Base-by-base conservation (phyloP, 2,113 vertebrate genomes). In the Xyliphius kryptos region DNA sequence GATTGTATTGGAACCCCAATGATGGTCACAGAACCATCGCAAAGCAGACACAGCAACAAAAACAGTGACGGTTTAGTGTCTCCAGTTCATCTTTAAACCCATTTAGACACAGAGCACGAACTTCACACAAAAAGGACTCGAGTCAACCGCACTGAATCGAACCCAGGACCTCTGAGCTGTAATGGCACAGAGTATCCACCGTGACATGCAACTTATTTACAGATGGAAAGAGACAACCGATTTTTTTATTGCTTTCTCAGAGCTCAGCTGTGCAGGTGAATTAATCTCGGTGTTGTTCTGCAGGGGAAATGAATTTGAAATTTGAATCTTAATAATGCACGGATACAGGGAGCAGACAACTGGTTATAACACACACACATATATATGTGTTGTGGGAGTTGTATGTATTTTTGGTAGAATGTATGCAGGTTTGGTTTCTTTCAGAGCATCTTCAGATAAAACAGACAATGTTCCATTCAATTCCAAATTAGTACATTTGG, bases 251-350 rank as follows among this genome's bases (percentile, higher is more conserved):
- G 49, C 52, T 36, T 38, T 64, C 58, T 56, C 38, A 13, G 63
- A 67, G 58, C 69, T 62, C 69, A 67, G 58, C 63, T 71, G 63
- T n/a, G 15, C 69, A 67, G 69, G 63, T 67, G 69, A 71, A 67
- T 53, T 67, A 66, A 71, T 67, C 67, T 71, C 58, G 53, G 69
- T 62, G 60, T 40, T 66, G 62, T 67, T 63, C 58, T 56, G 50
- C 53, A 11, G 58, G 62, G 69, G 59, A 69, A 67, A 70, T 63
- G 61, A 65, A 46, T 51, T 40, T 37, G 50, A 43, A 50, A 54
- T 70, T 15, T 54, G 71, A 61, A 62, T 66, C 66, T 66, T 47
- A 73, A 61, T 69, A 66, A 71, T 69, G 51, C 58, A 65, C 66
- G 69, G 58, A 73, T 58, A 61, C 66, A 62, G 13, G 41, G 19